Base-by-base conservation (phyloP, 2,797 vertebrate genomes). In the Zenarchopterus dispar region DNA sequence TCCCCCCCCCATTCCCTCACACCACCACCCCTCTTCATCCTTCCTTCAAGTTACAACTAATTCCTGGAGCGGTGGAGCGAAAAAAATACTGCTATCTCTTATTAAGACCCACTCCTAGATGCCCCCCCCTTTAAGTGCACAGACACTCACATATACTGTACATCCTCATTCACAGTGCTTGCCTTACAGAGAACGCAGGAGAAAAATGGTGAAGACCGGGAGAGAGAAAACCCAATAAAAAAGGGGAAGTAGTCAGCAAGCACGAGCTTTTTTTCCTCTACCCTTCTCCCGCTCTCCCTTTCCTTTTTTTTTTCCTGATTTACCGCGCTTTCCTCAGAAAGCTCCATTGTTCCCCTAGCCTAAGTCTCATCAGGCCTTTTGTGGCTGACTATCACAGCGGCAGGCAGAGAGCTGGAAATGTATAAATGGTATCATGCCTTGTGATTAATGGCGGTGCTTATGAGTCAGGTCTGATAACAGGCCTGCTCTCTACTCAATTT, bases 341-440 rank as follows among this genome's bases (percentile, higher is more conserved):
- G 96, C 97, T 95, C 95, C 92, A 98, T 99, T 99, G 97, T 99
- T 98, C 96, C 96, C 94, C 94, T 95, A 93, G 89, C 95, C 96
- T 99, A 98, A 99, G 97, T 98, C 97, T 98, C 97, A 98, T 99
- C 97, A 97, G 97, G 96, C 96, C 97, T 97, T 99, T 99, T 99
- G 97, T 99, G 97, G 95, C 94, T 84, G 96, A 98, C 97, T 98
- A 99, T 99, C 97, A 99, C 96, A 98, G 97, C 95, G 92, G 95
- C 96, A 96, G 96, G 96, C 96, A 98, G 96, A 98, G 97, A 97
- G 96, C 97, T 97, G 96, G 96, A 97, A 98, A 98, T 97, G 97
- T 99, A 98, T 98, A 99, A 99, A 99, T 99, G 97, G 96, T 99
- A 99, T 99, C 97, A 97, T 97, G 95, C 96, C 95, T 96, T 94